phyloP scores from a whole-genome alignment of 2,888 invertebrate species.

The Congeria kusceri region DNA sequence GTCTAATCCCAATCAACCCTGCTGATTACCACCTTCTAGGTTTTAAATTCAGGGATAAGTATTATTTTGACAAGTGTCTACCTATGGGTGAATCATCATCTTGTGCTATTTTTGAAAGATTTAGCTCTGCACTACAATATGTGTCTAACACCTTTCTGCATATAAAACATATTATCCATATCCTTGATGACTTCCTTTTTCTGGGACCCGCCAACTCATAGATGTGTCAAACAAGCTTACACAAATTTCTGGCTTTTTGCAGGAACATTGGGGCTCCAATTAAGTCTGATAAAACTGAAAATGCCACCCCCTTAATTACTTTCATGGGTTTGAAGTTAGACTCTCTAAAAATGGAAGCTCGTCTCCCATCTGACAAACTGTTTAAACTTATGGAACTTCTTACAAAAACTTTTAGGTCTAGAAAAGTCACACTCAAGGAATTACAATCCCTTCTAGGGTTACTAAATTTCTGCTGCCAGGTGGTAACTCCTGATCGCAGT shows the following conservation, averaged over 20 bases:
- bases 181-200: constrained; percentile 29
- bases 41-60: constrained; percentile 20
- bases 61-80: constrained; percentile 46
- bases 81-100: constrained; percentile 50
- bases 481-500: constrained; percentile 24
- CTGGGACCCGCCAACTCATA: constrained; percentile 8
- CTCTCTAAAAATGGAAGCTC: constrained; percentile 16
- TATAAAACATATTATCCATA: constrained; percentile 14
- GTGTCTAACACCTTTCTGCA: constrained; percentile 6
- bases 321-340: constrained; percentile 41
- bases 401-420: background rate
- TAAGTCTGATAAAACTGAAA: constrained; percentile 26
- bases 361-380: constrained; percentile 29
- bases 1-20: constrained; percentile 48
- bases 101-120: constrained; percentile 58
- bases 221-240: constrained; percentile 7
- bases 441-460: no score
- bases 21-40: constrained; percentile 52
- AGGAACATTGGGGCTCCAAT: constrained; percentile 22
- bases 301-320: background rate
- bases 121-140: constrained; percentile 31
- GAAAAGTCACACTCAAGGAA: constrained; percentile 14
- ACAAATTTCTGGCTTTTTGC: constrained; percentile 28
- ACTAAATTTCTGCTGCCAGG: constrained; percentile 40
- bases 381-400: background rate